A percentile compares a stretch with the other conserved stretches of the same genome.
Conservation (phyloP, 2,113 vertebrate species). For the Lamprotornis superbus region DNA sequence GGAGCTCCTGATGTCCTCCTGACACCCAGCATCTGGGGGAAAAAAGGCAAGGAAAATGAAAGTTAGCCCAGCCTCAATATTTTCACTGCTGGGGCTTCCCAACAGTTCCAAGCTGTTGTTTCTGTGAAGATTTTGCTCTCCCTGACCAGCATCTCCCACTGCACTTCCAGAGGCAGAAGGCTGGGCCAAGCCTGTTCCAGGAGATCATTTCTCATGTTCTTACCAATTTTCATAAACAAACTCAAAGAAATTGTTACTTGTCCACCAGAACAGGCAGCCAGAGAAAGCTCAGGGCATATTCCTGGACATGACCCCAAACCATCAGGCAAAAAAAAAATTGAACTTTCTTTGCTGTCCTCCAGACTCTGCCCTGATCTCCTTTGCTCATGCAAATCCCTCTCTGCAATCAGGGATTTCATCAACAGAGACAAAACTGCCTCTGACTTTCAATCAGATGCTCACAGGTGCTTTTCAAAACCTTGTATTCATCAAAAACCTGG, state of each 20-base stretch:
- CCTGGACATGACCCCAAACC: neutral
- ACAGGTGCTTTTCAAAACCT: neutral
- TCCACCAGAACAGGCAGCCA: neutral
- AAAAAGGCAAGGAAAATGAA: neutral
- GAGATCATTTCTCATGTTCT: neutral
- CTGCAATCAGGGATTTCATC: neutral
- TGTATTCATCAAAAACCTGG: neutral
- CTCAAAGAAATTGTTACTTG: neutral
- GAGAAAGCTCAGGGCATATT: neutral
- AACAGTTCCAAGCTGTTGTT: neutral
- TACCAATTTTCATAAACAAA: neutral
- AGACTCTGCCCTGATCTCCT: neutral
- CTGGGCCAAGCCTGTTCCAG: neutral
- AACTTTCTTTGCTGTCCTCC: neutral
- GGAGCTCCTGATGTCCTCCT: neutral
- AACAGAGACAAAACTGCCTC: neutral
- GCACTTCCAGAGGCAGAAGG: neutral
- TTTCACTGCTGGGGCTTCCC: neutral
- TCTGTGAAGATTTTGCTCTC: neutral
- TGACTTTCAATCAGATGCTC: neutral
- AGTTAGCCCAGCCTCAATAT: rapidly evolving
- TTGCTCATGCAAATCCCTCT: neutral
- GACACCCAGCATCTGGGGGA: neutral
- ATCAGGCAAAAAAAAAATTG: neutral
- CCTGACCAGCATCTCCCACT: neutral